Conservation (phyloP, 1,140 invertebrate species). For the Musca vetustissima region DNA sequence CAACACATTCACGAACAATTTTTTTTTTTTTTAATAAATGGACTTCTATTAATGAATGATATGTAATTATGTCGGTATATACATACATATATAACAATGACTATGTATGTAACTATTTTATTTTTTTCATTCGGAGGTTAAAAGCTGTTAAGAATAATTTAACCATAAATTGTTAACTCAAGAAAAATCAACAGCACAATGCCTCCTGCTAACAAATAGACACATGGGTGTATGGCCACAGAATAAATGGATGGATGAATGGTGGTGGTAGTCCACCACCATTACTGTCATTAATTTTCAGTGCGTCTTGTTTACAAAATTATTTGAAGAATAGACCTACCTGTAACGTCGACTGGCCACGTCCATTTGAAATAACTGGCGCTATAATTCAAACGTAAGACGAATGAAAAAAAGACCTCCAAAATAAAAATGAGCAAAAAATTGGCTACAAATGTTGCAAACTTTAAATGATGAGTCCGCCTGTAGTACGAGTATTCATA, state of each 20-base stretch:
- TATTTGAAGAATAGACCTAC: background rate
- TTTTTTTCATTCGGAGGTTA: background rate
- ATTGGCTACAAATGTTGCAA: conserved; percentile 3
- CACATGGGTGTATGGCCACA: no score
- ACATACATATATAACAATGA: no score
- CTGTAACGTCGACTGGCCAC: background rate
- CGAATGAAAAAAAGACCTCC: conserved; percentile 12
- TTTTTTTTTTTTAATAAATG: no score
- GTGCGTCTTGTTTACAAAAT: background rate
- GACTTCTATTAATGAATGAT: no score
- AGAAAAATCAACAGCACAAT: background rate
- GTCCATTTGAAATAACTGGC: conserved; percentile 12
- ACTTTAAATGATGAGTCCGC: background rate
- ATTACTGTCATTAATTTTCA: no score
- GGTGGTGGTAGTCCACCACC: no score
- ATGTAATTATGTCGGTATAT: no score
- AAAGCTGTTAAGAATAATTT: conserved; percentile 22
- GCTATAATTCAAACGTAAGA: conserved; percentile 20
- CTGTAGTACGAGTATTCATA: background rate
- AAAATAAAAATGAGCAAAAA: background rate
- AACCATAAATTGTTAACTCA: conserved; percentile 14
- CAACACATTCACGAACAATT: no score
- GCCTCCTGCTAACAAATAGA: no score
- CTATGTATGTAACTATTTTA: no score
- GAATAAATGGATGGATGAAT: no score